Base-by-base conservation (phyloP, 2,888 invertebrate species). In the Mellilla xanthometata region DNA sequence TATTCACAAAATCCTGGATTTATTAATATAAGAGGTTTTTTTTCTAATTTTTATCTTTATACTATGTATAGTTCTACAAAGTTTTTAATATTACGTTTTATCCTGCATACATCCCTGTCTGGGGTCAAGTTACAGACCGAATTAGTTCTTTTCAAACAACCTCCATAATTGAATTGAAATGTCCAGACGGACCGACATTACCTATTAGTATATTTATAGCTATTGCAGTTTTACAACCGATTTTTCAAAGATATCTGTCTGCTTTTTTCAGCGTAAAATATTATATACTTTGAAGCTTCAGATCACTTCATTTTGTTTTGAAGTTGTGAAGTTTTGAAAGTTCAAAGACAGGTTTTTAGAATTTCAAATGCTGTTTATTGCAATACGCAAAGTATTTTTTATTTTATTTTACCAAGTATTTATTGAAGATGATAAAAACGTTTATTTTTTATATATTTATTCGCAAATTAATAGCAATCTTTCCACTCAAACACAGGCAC, bases 121-220 rank as follows among this genome's bases (percentile, higher is more conserved):
- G 62, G 71, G 74, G 76, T 80, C 75, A 73, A 68, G 65, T 76
- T 64, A 65, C 73, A 76, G 72, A 75, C 72, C 71, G 72, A 84
- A 86, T 86, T 85, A 83, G 81, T 81, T 82, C 78, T 81, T 81
- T 81, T 72, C 77, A 81, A 79, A 84, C 65, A 76, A 83, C 56
- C 73, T 74, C 75, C 72, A 80, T 81, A 77, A 77, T 79, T 72
- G 76, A 73, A 84, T 83, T 82, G 82, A 79, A 75, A 72, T 72
- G 72, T 71, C 75, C 81, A 78, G 81, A 62, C 53, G 46, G 39
- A 55, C 46, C 52, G 55, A 52, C 49, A 58, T 64, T 60, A 58
- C 53, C 54, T 58, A 57, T 52, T 63, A 60, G 54, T 55, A 54
- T 30, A 26, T 39, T 38, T 40, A 54, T 57, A 54, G 54, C 43